Conservation (phyloP, 2,888 invertebrate species). For the Lasioglossum lativentre region DNA sequence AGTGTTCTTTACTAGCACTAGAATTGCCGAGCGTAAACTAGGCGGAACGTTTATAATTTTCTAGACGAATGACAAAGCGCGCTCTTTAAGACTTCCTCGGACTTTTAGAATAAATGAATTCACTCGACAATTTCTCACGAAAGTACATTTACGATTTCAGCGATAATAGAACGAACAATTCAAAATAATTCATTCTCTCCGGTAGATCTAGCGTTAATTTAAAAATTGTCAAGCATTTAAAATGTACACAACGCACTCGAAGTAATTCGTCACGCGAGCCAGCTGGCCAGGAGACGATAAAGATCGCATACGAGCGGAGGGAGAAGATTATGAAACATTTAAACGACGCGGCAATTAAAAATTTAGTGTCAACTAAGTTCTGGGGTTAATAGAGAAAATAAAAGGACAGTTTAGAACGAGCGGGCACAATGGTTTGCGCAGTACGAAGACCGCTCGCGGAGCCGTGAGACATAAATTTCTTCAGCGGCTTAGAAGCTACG, state of each 20-base stretch:
- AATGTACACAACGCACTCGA: background rate
- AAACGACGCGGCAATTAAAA: constrained; percentile 1
- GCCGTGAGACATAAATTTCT: background rate
- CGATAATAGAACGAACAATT: background rate
- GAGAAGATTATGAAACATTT: background rate
- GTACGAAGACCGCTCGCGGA: no score
- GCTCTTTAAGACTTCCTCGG: background rate
- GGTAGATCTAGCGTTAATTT: background rate
- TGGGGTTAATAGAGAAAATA: background rate
- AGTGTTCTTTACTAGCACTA: background rate
- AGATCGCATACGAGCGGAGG: background rate
- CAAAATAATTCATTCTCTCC: background rate
- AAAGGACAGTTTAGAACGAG: background rate
- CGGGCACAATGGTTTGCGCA: background rate
- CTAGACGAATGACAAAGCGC: background rate
- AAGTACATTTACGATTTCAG: background rate
- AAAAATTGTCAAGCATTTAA: background rate
- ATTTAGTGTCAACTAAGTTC: background rate
- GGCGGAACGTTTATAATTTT: background rate
- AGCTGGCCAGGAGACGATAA: background rate
- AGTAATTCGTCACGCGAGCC: background rate
- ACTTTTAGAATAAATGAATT: background rate
- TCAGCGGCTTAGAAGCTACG: constrained; percentile 13
- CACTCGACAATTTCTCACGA: background rate
- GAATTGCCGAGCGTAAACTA: background rate